Base-by-base conservation (phyloP, 37 sponge, comb jelly and placozoan species). In the Cladorhizidae sp. region DNA sequence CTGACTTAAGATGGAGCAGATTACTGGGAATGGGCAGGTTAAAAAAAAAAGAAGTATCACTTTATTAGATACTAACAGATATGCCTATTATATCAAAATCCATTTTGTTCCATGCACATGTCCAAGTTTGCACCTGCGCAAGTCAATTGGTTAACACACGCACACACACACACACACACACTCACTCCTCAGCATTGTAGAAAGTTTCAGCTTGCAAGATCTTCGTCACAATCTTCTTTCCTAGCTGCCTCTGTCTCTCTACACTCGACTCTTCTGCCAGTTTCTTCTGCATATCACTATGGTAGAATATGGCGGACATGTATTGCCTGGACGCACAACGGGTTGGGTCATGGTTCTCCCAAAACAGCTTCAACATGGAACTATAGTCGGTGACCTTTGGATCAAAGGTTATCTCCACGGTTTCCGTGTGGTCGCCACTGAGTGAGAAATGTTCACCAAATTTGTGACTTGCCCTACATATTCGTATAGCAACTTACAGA, bases 391-490 rank as follows among this genome's bases (percentile, higher is more conserved):
- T 89, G 58, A 71, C 29, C 64, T 87, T 83, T 22, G 95, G 83
- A 65, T 97, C 88, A 75, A 71, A 97, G 59, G 82, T 57, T 49
- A 97, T 92, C 84, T 94, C 88, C 29, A 97, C 88, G 5, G 90
- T 90, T 73, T 97, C 98, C 8, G 98, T 97, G 86, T 97, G 98
- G 81, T 97, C 98, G 33, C 98, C 98, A 57, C 98, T 97, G 78
- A 81, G 70, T 58, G 78, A 79, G 69, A 76, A 93, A 72, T 85
- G 85, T 40, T 69, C 36, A 37, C 85, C 85, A 78, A 85, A 85
- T 77, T 79, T 85, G 64, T 54, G 32, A 76, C 1, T 45, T 45
- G 5, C 49, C 5, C 49, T 45, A 5, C 9, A 12, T 45, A 45
- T 45, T 45, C 5, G 5, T 45, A 5, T 45, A 45, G 49, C 0